A percentile compares a stretch with the other conserved stretches of the same genome.
Conservation (phyloP, 2,888 invertebrate species). For the Troides helena region DNA sequence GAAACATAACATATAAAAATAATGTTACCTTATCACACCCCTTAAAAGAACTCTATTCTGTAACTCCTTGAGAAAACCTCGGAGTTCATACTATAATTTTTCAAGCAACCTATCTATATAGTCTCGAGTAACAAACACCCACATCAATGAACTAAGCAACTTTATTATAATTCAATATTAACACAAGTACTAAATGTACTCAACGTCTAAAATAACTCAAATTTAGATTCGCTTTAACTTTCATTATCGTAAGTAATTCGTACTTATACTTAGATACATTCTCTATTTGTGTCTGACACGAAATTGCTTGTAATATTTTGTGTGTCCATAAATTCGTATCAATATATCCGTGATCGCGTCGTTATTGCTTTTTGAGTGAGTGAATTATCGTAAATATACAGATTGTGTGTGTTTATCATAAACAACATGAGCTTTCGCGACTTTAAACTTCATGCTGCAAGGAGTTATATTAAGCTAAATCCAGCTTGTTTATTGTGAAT, state of each 20-base stretch:
- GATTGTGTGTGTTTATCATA: constrained; percentile 18
- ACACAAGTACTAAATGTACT: too few species aligned
- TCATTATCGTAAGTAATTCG: background rate
- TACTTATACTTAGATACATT: background rate
- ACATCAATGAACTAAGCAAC: too few species aligned
- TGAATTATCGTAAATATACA: constrained; percentile 28
- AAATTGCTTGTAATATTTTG: constrained; percentile 7
- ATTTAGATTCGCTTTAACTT: background rate
- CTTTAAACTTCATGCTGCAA: constrained; percentile 13
- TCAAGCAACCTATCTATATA: too few species aligned
- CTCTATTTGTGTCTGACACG: background rate
- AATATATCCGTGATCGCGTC: constrained; percentile 21
- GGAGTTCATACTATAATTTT: too few species aligned
- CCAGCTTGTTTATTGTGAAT: background rate
- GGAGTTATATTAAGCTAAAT: constrained; percentile 16
- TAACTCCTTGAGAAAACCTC: too few species aligned
- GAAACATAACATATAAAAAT: too few species aligned
- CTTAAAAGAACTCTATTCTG: too few species aligned
- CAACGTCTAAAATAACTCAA: background rate
- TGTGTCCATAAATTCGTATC: constrained; percentile 23
- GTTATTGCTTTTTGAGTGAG: constrained; percentile 9
- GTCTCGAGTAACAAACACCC: too few species aligned
- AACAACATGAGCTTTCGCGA: constrained; percentile 7
- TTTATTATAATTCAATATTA: too few species aligned
- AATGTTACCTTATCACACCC: too few species aligned